Base-by-base conservation (phyloP, 2,888 invertebrate species). In the Hemistola chrysoprasaria region DNA sequence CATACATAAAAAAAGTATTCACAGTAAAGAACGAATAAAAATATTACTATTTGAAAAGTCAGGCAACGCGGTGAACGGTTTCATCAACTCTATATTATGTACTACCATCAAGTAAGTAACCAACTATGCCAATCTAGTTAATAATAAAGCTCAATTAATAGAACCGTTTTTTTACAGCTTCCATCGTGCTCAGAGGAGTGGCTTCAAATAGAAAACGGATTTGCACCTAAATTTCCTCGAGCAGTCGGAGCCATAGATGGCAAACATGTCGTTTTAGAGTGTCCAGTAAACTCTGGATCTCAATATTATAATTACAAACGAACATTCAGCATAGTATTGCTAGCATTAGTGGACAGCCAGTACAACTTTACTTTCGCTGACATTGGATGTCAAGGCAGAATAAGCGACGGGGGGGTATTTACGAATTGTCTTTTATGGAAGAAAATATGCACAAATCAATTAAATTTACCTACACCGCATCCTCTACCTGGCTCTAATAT, bases 331-430 rank as follows among this genome's bases (percentile, higher is more conserved):
- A 34, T 50, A 5, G 50, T 46, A 8, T 25, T 48, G n/a, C 10
- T 53, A 9, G 40, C 42, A 6, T 31, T 46, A 33, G 47, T 53
- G 5, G 50, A 53, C 11, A 46, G 40, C 21, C 23, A 50, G 22
- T 47, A 50, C 11, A 45, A 39, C 32, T 73, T 74, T 57, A 58
- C 60, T 25, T 62, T 61, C 48, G 59, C 62, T 31, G 61, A 70
- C 29, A 52, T 72, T 21, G 70, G 64, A 8, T 38, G 52, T 33
- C 64, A 62, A 47, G 64, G 70, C 8, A 51, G 59, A 41, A 49
- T 54, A 11, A 47, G 48, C 22, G 51, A 50, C 28, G 48, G 54
- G 9, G 51, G 48, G 2, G 50, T 56, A 1, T 55, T 56, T 37
- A 47, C 16, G 31, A 49, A 56, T 30, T 45, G 43, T 34, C 8